These are phyloP conservation scores for Hyles vespertilio DNA, from an alignment of 1,140 invertebrate species.

Conservation along the genomic window DNA sequence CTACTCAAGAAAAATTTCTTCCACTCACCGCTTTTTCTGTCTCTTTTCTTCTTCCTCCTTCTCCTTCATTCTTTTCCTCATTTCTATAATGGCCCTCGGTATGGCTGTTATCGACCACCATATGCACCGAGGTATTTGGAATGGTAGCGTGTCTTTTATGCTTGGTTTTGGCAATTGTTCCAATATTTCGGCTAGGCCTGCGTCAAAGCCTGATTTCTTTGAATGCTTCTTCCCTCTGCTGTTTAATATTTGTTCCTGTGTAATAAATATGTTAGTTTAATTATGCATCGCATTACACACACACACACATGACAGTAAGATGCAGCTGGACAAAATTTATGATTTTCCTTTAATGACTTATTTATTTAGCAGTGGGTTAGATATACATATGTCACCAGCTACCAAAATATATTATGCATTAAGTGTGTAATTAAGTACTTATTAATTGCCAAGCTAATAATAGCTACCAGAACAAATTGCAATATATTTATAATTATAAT, in stretches of 20 bases:
- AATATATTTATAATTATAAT: no score
- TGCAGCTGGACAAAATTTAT: no score
- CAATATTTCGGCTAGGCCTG: conserved; percentile 80
- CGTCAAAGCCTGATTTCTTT: conserved; percentile 80
- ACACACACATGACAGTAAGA: no score
- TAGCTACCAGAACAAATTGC: no score
- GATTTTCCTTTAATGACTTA: no score
- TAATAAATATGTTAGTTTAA: conserved; percentile 17
- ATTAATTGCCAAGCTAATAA: no score
- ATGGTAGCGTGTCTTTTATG: conserved; percentile 87
- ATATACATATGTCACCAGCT: no score
- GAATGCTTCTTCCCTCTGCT: conserved; percentile 82
- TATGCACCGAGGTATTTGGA: conserved; percentile 84
- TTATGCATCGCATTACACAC: no score
- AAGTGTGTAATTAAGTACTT: no score
- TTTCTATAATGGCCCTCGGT: conserved; percentile 76
- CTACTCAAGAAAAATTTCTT: no score
- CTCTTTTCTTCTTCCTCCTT: conserved; percentile 78
- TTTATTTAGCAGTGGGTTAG: no score
- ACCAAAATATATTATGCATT: no score
- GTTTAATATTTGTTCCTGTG: conserved; percentile 83
- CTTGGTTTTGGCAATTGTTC: conserved; percentile 87
- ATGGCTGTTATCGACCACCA: conserved; percentile 79
- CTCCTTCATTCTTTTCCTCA: conserved; percentile 66
- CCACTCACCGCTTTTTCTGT: conserved; percentile 70